Evolutionary conservation across 2,888 invertebrate species (phyloP), one percentile per base, ranked within the genome.

Genomic region (Allacma fusca): DNA sequence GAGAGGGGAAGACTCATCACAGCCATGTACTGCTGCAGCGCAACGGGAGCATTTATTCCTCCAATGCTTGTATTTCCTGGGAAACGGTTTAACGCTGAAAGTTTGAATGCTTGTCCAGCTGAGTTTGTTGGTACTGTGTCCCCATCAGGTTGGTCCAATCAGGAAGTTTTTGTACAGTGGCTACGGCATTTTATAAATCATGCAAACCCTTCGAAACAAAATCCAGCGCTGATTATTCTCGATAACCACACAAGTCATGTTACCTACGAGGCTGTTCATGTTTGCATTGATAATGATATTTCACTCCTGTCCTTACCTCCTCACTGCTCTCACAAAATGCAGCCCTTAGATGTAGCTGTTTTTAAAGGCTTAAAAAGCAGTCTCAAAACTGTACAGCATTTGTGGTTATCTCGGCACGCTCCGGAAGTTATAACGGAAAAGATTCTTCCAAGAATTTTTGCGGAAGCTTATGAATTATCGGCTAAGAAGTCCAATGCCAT

Each of bases 31-130:
- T 67, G 67, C 67, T 67, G 67, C 67, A 67, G n/a, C 28, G 67
- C 67, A 12, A 24, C 28, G 9, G 67, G 67, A 67, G n/a, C 5
- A 28, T 67, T 67, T 26, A 29, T 67, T 16, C 67, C 67, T 23
- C 67, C 67, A 29, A 12, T 67, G 9, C n/a, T 67, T 5, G 67
- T 67, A 7, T 67, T 67, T 23, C 67, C 26, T 24, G 67, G 67
- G 23, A 21, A 19, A 13, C 16, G 7, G 19, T 13, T 28, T 67
- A 5, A 7, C 5, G 9, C 13, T 12, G 13, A 13, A 7, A 67
- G 9, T 5, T 5, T 67, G 13, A 24, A 12, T n/a, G 28, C 5
- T 19, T 12, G 9, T 26, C 67, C 67, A 16, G 28, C 5, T 67
- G 67, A 23, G 26, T 7, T 13, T 19, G 29, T 67, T 29, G 26